Evolutionary conservation across 1,140 invertebrate genomes (phyloP), one percentile per base, ranked within the genome.

Genomic region (Frieseomelitta varia): DNA sequence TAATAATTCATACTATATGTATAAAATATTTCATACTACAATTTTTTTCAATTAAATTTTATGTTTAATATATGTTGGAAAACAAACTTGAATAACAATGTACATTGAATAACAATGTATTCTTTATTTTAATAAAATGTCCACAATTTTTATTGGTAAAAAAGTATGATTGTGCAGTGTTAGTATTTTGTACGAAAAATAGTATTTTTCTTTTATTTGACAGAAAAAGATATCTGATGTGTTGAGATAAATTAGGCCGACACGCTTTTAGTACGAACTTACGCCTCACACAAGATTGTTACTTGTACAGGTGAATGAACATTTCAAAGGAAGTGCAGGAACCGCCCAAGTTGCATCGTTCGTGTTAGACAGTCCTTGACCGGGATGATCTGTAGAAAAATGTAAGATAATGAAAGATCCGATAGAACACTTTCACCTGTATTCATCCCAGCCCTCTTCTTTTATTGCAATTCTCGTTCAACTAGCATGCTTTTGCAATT

Each of bases 401-500:
- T 91, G 78, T 56, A 78, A 88, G 91, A 85, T 91, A 89, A 86
- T 81, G 85, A 87, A 91, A 87, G 90, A 91, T 91, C 87, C 90
- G 63, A 77, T 90, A 86, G 78, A 85, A 85, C 86, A 90, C 90
- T 91, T 91, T 91, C 90, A 91, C 90, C 83, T 84, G 79, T 65
- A 81, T 63, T 67, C 89, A 83, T 71, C 82, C 80, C 81, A 83
- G 78, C 85, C 81, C n/a, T 85, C 61, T 81, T 86, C 30, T 61
- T 47, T 81, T 83, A 55, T 65, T 51, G 71, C 75, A 72, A 87
- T 80, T 81, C 79, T 77, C 81, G 34, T 53, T 69, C 76, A 27
- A 77, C 72, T 56, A 73, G 87, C 79, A 77, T 86, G 84, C 47
- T 47, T 47, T 47, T 79, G 78, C 69, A 81, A 39, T 55, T 84